Base-by-base conservation (phyloP, 2,113 vertebrate species). In the Danio rerio region DNA sequence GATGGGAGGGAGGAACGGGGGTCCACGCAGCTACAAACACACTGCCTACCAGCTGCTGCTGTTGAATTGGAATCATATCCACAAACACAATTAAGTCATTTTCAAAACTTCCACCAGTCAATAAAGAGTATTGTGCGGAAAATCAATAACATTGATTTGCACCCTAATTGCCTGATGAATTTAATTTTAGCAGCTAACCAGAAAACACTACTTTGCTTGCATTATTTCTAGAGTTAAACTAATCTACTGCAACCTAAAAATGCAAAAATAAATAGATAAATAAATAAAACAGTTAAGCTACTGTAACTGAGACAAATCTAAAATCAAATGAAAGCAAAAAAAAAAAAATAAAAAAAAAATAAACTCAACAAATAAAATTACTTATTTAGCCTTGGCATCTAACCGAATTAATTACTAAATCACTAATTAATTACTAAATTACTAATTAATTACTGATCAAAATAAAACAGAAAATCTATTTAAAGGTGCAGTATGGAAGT, bases 1-100 rank as follows among this genome's bases (percentile, higher is more conserved):
- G 31, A 53, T 49, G 62, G 66, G 75, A 63, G 73, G 53, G 55
- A 70, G 83, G 49, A 50, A 61, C 80, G 65, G 63, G 58, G 79
- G 21, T 16, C 59, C 9, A 40, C 21, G 42, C 47, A 13, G 47
- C 45, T 62, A 52, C 45, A 63, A 47, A 82, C 89, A 92, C 92
- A 92, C 94, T 94, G 90, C 92, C 83, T 89, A 92, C 94, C 97
- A 98, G 96, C 96, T 98, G 97, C 93, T 95, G 93, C 91, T 91
- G 88, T 91, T 91, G 91, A 79, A 66, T 72, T 42, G 55, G 13
- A 78, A 73, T 78, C 85, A 84, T 56, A 81, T 78, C 62, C 78
- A 65, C 81, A 61, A 74, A 76, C 73, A 89, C 91, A 93, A 92
- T 93, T 92, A 93, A 78, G 82, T 76, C 59, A 53, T 66, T 83